Evolutionary conservation across 2,797 vertebrate genomes (phyloP), one percentile per base, ranked within the genome.

Genomic region (Lycodopsis pacificus): DNA sequence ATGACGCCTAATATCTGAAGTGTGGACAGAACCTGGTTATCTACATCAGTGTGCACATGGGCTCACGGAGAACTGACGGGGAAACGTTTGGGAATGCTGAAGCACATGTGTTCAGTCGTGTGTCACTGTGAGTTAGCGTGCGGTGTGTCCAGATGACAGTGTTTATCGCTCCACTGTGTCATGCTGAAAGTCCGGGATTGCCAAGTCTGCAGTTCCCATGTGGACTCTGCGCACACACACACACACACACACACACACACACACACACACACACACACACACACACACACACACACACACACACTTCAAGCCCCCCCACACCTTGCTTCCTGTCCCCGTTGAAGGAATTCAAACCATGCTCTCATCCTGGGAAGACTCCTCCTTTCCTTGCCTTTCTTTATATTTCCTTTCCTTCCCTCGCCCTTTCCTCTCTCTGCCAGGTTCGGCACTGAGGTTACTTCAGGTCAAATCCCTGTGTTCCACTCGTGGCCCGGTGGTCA

Each of bases 271-370:
- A 4, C 48, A 49, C 19, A 49, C 48, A n/a, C 48, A 49, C 48
- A 34, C 30, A 22, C 48, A 36, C 58, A 30, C 15, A 27, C 42
- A 27, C 46, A 34, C 58, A 22, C 67, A 15, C 58, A 67, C 59
- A 56, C 70, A 61, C n/a, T 84, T 62, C 56, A 73, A 77, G 69
- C 70, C 62, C 76, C 76, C 65, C 76, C 59, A 76, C 71, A 68
- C 73, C 14, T 81, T 42, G 30, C 81, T 93, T 93, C 91, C 92
- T 93, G 87, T 80, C 75, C 40, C 71, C 74, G 72, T 38, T 76
- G 65, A 62, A 79, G 67, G 73, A 92, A 87, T 89, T 91, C 80
- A 90, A 82, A 66, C 65, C 82, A 61, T 38, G 78, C 76, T 86
- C 85, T 84, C 76, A 70, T 81, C 85, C 86, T 88, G 77, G 77